A percentile compares a stretch with the other conserved stretches of the same genome.
phyloP scores from a whole-genome alignment of 2,113 vertebrate species.

The Cervus canadensis region DNA sequence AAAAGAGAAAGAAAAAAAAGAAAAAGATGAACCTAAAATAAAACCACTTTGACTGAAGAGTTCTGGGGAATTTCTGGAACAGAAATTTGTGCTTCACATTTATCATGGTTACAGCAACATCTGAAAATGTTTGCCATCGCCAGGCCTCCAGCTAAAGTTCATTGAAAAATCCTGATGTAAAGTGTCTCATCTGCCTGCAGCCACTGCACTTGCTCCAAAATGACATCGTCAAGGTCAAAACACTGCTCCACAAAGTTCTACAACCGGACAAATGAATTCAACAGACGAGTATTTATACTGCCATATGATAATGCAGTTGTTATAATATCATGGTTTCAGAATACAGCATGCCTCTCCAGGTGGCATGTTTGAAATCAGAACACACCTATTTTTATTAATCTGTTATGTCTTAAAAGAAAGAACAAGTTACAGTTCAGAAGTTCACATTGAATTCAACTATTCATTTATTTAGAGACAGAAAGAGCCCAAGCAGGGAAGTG shows the following conservation, averaged over 20 bases:
- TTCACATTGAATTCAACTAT: conserved; percentile 46
- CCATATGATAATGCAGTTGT: neutral
- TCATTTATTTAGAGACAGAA: conserved; percentile 56
- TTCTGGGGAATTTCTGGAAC: conserved; percentile 68
- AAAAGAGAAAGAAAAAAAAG: neutral
- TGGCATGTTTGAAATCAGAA: conserved; percentile 44
- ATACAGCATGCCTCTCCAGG: neutral
- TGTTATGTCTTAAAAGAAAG: conserved; percentile 38
- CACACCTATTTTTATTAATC: neutral
- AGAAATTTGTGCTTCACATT: conserved; percentile 48
- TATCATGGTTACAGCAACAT: conserved; percentile 34
- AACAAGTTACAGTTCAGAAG: conserved; percentile 45
- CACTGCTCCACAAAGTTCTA: conserved; percentile 30
- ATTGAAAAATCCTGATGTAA: conserved; percentile 47
- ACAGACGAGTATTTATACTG: neutral
- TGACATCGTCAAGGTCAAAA: conserved; percentile 34
- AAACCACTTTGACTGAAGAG: conserved; percentile 54
- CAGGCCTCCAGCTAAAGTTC: conserved; percentile 1
- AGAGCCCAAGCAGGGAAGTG: neutral
- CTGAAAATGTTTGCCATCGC: neutral
- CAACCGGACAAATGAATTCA: conserved; percentile 29
- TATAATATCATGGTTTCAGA: neutral
- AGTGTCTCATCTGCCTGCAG: conserved; percentile 34
- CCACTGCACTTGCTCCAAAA: conserved; percentile 35
- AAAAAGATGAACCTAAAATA: neutral